Base-by-base conservation (phyloP, 2,797 vertebrate genomes). In the Pangasius macronema region DNA sequence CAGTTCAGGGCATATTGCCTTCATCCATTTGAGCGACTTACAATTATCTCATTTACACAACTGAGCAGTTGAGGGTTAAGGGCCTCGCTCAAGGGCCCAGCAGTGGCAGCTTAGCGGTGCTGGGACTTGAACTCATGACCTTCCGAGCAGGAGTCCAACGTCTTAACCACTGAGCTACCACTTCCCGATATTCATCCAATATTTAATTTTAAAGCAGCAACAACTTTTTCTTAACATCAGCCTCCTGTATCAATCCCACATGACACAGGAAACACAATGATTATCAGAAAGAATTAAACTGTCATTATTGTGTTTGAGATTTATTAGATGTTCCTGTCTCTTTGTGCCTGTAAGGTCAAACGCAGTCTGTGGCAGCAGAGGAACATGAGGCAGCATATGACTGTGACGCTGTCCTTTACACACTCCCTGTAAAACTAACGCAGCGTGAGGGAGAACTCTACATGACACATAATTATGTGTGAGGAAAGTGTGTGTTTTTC, bases 321-420 rank as follows among this genome's bases (percentile, higher is more conserved):
- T 18, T 20, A 79, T 33, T 33, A 33, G 46, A 10, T 36, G 49
- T 24, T 61, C 7, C 33, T 59, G 11, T 57, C 73, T 51, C 30
- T 73, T 57, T 67, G 63, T 57, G 83, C 57, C 75, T 85, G 36
- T 51, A 68, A 90, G 87, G 89, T 90, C 82, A 87, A 42, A 76
- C 20, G 9, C 61, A 85, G 49, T 63, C 20, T 46, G 39, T 51
- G n/a, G n/a, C 51, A 65, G 68, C 67, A 82, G 67, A 13, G 30
- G 76, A 81, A 82, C 61, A 77, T 55, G 82, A 82, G 63, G 79
- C 79, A 85, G 79, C 83, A 87, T 87, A 89, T 81, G 85, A 85
- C 24, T n/a, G 33, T 59, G 65, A 70, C 75, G 39, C 53, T 77
- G 68, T 86, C 61, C 33, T 85, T 13, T 51, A 70, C 83, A 83